Conservation (phyloP, 2,888 invertebrate genomes). For the Drosophila neonasuta region DNA sequence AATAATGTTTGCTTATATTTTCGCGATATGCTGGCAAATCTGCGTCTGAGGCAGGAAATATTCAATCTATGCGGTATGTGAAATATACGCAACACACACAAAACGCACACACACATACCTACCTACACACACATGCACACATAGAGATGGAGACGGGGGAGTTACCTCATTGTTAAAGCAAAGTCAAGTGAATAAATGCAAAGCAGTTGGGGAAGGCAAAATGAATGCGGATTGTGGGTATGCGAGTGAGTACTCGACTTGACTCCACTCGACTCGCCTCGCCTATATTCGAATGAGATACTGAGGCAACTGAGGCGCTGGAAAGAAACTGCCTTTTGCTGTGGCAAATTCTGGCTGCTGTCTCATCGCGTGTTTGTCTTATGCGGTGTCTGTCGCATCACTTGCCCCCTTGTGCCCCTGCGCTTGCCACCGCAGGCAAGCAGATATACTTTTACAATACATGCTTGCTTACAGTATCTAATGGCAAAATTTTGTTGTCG, state of each 20-base stretch:
- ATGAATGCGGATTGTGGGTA: slow-evolving; percentile 52
- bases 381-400: slow-evolving; percentile 19
- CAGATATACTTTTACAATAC: slow-evolving; percentile 57
- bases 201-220: slow-evolving; percentile 30
- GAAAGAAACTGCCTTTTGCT: slow-evolving; percentile 22
- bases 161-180: slow-evolving; percentile 71
- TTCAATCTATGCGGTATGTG: slow-evolving; percentile 71
- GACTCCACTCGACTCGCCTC: neutral
- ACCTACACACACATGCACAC: neutral
- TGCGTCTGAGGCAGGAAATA: slow-evolving; percentile 63
- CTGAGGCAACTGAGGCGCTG: slow-evolving; percentile 8
- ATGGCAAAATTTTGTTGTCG: slow-evolving; percentile 71
- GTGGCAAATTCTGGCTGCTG: slow-evolving; percentile 6
- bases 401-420: neutral
- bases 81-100: slow-evolving; percentile 26
- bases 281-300: neutral
- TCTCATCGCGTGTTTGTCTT: slow-evolving; percentile 38
- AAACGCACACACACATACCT: slow-evolving; percentile 4
- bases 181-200: slow-evolving; percentile 76
- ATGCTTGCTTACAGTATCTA: slow-evolving; percentile 71
- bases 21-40: slow-evolving; percentile 59
- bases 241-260: slow-evolving; percentile 1
- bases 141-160: slow-evolving; percentile 7
- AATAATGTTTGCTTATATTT: slow-evolving; percentile 4
- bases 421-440: slow-evolving; percentile 17